A percentile compares a stretch with the other conserved stretches of the same genome.
These are phyloP conservation scores for Schrankia costaestrigalis DNA, from an alignment of 2,888 invertebrate genomes.

Conservation along the genomic window DNA sequence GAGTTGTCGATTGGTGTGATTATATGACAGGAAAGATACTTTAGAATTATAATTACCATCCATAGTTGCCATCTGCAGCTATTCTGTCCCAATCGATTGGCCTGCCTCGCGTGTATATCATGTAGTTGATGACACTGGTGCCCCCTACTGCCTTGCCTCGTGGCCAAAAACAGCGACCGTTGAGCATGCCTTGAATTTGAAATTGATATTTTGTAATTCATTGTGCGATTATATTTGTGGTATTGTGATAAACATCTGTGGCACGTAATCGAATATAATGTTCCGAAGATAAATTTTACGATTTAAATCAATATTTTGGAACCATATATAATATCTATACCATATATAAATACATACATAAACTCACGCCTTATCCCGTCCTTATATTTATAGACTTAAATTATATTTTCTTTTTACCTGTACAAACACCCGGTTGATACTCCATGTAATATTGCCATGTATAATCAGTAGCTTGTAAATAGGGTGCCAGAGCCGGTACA, in stretches of 20 bases:
- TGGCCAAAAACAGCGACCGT: constrained; percentile 68
- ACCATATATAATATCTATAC: no score
- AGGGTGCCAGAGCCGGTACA: constrained; percentile 78
- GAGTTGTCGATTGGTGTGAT: no score
- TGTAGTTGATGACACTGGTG: constrained; percentile 82
- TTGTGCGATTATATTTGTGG: no score
- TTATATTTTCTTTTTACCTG: constrained; percentile 47
- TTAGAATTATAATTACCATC: constrained; percentile 78
- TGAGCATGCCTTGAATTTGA: constrained; percentile 51
- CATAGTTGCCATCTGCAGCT: constrained; percentile 84
- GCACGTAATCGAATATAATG: no score
- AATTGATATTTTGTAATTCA: background rate
- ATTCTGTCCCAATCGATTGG: constrained; percentile 86
- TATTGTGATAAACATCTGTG: no score
- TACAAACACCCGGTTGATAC: constrained; percentile 82
- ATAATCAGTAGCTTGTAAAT: constrained; percentile 81
- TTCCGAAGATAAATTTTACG: no score
- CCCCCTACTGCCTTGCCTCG: constrained; percentile 82
- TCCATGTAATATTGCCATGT: constrained; percentile 87
- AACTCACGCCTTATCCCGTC: no score
- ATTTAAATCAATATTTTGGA: no score
- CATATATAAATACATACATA: no score
- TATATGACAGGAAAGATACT: no score
- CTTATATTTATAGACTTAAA: background rate
- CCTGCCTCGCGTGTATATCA: constrained; percentile 88